Conservation (phyloP, 2,113 vertebrate species). For the Thryonomys swinderianus region DNA sequence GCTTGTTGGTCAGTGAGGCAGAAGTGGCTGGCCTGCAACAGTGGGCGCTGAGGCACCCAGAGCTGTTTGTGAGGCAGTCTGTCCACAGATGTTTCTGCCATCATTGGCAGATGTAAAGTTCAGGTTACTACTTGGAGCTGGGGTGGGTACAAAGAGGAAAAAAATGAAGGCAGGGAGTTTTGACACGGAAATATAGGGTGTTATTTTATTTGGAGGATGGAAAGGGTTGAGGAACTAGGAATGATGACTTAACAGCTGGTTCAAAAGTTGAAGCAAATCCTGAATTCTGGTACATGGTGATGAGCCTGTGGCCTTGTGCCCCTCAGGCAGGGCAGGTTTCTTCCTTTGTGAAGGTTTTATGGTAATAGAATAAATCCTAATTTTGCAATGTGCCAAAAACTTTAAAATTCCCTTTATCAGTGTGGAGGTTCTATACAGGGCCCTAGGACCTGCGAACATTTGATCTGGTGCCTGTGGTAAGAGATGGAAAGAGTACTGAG, state of each 20-base stretch:
- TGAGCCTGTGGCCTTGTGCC: neutral
- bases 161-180: neutral
- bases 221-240: neutral
- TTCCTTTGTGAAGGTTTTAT: neutral
- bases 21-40: neutral
- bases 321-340: neutral
- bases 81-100: constrained; percentile 58
- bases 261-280: neutral
- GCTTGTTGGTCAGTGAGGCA: neutral
- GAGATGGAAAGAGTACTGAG: no score
- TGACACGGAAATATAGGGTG: neutral
- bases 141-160: neutral
- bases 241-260: neutral
- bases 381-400: neutral
- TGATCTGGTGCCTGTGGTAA: no score
- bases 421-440: neutral
- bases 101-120: constrained; percentile 52
- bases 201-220: neutral
- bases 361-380: neutral
- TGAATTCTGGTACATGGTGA: neutral
- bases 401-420: neutral
- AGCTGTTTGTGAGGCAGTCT: constrained; percentile 36
- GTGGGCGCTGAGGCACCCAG: neutral
- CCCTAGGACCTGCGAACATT: neutral
- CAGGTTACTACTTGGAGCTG: constrained; percentile 51